Percentiles rank a stretch among this genome's conserved stretches.
Evolutionary conservation across 2,888 invertebrate genomes (phyloP).

Genomic region (Marronus borbonicus): DNA sequence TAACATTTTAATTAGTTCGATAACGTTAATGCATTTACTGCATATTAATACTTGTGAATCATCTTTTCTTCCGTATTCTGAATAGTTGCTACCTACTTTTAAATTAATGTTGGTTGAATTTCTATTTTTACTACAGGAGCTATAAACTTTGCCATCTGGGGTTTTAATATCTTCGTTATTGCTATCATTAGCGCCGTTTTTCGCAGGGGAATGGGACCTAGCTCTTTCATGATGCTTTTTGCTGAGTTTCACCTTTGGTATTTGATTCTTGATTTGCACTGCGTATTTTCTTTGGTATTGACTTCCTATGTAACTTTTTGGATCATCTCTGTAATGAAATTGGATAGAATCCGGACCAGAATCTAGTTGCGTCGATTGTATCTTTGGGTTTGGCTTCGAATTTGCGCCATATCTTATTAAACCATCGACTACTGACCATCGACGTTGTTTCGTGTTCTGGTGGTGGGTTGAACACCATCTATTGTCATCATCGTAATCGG

Average conservation of each 20-base stretch:
- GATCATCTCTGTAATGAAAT: constrained; percentile 49
- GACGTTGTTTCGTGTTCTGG: constrained; percentile 49
- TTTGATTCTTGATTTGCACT: constrained; percentile 64
- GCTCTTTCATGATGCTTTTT: constrained; percentile 65
- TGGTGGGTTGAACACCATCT: constrained; percentile 45
- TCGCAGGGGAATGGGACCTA: constrained; percentile 68
- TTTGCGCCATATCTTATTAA: constrained; percentile 57
- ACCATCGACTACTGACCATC: constrained; percentile 67
- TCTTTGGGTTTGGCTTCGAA: constrained; percentile 52
- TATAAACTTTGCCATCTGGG: constrained; percentile 33
- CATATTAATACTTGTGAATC: constrained; percentile 22
- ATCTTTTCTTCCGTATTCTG: constrained; percentile 12
- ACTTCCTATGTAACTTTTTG: constrained; percentile 43
- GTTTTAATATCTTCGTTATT: constrained; percentile 30
- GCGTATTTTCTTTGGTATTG: constrained; percentile 51
- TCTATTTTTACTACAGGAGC: constrained; percentile 10
- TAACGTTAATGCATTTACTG: not conserved
- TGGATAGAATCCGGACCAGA: constrained; percentile 56
- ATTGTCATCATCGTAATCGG: constrained; percentile 66
- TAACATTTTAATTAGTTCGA: not conserved
- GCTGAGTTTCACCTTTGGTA: constrained; percentile 66
- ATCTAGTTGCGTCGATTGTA: constrained; percentile 53
- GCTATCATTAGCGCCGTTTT: constrained; percentile 57
- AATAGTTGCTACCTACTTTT: not conserved
- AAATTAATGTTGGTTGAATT: not conserved